Evolutionary conservation across 2,797 vertebrate species (phyloP).

Genomic region (Melanotaenia maccullochi): DNA sequence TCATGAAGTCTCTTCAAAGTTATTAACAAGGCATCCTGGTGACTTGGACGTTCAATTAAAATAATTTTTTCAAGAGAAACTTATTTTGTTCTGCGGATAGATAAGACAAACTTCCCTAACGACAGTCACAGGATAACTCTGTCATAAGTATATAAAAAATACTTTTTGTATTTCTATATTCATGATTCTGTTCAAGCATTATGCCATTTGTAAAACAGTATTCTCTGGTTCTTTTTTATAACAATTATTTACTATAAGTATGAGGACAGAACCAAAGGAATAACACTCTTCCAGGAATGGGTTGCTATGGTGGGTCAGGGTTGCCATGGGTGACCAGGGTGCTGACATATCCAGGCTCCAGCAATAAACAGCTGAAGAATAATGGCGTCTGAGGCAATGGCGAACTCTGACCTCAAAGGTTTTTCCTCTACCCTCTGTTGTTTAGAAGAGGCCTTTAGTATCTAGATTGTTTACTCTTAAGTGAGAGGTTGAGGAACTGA

Average conservation of each 20-base stretch:
- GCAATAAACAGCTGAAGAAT: slow-evolving; percentile 86
- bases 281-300: slow-evolving; percentile 66
- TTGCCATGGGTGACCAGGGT: slow-evolving; percentile 85
- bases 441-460: slow-evolving; percentile 73
- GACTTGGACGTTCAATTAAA: slow-evolving; percentile 34
- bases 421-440: slow-evolving; percentile 57
- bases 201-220: slow-evolving; percentile 1
- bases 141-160: slow-evolving; percentile 18
- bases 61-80: slow-evolving; percentile 48
- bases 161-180: neutral
- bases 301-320: slow-evolving; percentile 68
- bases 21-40: slow-evolving; percentile 38
- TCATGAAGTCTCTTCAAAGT: slow-evolving; percentile 40
- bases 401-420: slow-evolving; percentile 87
- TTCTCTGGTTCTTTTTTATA: neutral
- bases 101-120: slow-evolving; percentile 48
- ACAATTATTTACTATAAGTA: slow-evolving; percentile 11
- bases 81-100: slow-evolving; percentile 46
- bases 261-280: slow-evolving; percentile 41
- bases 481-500: slow-evolving; percentile 20
- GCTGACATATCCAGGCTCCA: slow-evolving; percentile 83
- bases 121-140: slow-evolving; percentile 40
- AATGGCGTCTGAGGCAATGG: slow-evolving; percentile 87
- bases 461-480: slow-evolving; percentile 35
- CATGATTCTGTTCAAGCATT: slow-evolving; percentile 11